Evolutionary conservation across 1,140 invertebrate genomes (phyloP), one percentile per base, ranked within the genome.

Genomic region (Drosophila tsacasi): DNA sequence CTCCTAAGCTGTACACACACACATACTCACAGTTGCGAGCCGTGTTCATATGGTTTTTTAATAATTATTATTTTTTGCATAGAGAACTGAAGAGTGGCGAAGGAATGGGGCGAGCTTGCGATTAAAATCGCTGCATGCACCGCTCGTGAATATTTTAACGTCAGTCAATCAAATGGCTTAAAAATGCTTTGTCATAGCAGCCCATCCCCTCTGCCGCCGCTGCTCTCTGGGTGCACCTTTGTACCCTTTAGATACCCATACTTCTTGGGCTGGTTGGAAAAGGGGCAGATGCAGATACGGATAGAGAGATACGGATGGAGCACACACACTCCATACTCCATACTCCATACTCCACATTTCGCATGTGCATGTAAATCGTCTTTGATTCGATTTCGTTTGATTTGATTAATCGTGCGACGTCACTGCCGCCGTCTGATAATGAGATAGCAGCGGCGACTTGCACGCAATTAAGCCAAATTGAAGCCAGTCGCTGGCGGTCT

Each of bases 131-230:
- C 75, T 79, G 75, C 66, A 77, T 77, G 75, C 76, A 77, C 65
- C 57, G 76, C 83, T 83, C 81, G 81, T 89, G 85, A 89, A 89
- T 89, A 89, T 89, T 90, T 89, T 89, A 89, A 89, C 85, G 85
- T 89, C 85, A 89, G 85, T 89, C 85, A 89, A 89, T 89, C 85
- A 89, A 89, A 89, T 89, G 85, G 85, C 84, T 85, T 85, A 89
- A 89, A 89, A 90, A 89, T 89, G 85, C 85, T 90, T 90, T 89
- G 85, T 89, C 85, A 89, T 90, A 90, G 77, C 75, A 37, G 44
- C 25, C 25, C 39, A n/a, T 40, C 35, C 39, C 68, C 64, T 12
- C 30, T 2, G 30, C 27, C 37, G 4, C 6, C 3, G n/a, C 12
- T 10, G 1, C 57, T 4, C 9, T 2, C 15, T 32, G 19, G 19